Base-by-base conservation (phyloP, 2,797 vertebrate species). In the Pteropus rufus region DNA sequence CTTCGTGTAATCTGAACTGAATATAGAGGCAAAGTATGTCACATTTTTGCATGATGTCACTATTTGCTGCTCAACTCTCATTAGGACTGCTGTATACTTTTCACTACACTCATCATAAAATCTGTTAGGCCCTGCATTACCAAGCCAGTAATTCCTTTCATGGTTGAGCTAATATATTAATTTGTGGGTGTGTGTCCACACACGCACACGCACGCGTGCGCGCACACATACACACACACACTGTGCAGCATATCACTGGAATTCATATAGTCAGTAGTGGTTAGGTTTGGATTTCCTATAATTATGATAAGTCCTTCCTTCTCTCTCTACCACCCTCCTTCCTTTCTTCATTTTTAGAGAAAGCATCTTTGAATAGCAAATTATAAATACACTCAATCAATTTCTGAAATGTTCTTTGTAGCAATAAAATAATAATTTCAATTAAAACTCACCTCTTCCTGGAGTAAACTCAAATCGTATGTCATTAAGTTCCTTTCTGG, bases 381-480 rank as follows among this genome's bases (percentile, higher is more conserved):
- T 75, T 97, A 97, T 96, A 98, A 97, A 67, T 60, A 94, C 73
- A 98, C 72, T 93, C 65, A 98, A 98, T 98, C 94, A 97, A 95
- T 96, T 98, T 96, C 93, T 95, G 96, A 98, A 98, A 98, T 90
- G 97, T n/a, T 95, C 97, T 97, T 97, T 88, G 87, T 86, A 97
- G 88, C 91, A 97, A 77, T 97, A 97, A 98, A 75, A 97, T 90
- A 97, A 96, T 97, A 98, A 98, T 97, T 98, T 97, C 97, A 97
- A 92, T 97, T 94, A 93, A 97, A 98, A 95, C 99, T 99, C 98
- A 99, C 99, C 99, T 99, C 99, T 99, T 79, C 99, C 99, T 90
- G 99, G 99, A 98, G 99, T 99, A 98, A 99, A 99, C 98, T 99
- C 99, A 98, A 99, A 99, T 93, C 99, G 99, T 99, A 99, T 99